phyloP scores from a whole-genome alignment of 2,888 invertebrate species.

The Sinotaia quadrata region DNA sequence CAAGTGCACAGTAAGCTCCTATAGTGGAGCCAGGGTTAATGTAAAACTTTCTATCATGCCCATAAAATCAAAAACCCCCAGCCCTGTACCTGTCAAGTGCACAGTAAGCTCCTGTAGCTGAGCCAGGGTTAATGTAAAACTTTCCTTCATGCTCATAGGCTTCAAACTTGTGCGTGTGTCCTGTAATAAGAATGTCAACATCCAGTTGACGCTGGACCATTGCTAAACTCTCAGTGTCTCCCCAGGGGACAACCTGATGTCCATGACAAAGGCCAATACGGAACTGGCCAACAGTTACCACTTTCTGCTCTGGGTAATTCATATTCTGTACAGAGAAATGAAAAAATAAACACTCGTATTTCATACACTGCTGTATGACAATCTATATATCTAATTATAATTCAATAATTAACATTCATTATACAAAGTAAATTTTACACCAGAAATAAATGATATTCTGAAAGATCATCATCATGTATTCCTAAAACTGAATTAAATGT shows the following conservation, averaged over 20 bases:
- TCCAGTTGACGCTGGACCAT: constrained; percentile 96
- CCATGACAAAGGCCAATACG: constrained; percentile 98
- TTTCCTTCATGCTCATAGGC: constrained; percentile 98
- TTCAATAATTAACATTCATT: neutral
- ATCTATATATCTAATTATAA: neutral
- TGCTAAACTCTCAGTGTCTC: constrained; percentile 87
- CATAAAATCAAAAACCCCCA: too few species aligned
- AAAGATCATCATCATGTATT: too few species aligned
- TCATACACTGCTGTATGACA: neutral
- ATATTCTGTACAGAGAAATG: constrained; percentile 89
- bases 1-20: constrained; percentile 94
- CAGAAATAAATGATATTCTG: too few species aligned
- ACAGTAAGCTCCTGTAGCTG: constrained; percentile 98
- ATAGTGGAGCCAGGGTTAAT: constrained; percentile 99
- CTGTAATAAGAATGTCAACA: constrained; percentile 98
- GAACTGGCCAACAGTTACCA: constrained; percentile 98
- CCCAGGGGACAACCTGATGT: constrained; percentile 93
- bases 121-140: constrained; percentile 99
- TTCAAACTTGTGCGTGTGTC: constrained; percentile 98
- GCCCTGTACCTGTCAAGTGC: constrained; percentile 92
- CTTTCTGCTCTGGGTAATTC: constrained; percentile 93
- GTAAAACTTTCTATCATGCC: constrained; percentile 98
- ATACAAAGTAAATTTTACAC: too few species aligned
- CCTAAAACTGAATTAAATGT: too few species aligned
- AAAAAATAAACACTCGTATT: neutral